phyloP scores from a whole-genome alignment of 2,797 vertebrate genomes.

The Sorex maritimensis region DNA sequence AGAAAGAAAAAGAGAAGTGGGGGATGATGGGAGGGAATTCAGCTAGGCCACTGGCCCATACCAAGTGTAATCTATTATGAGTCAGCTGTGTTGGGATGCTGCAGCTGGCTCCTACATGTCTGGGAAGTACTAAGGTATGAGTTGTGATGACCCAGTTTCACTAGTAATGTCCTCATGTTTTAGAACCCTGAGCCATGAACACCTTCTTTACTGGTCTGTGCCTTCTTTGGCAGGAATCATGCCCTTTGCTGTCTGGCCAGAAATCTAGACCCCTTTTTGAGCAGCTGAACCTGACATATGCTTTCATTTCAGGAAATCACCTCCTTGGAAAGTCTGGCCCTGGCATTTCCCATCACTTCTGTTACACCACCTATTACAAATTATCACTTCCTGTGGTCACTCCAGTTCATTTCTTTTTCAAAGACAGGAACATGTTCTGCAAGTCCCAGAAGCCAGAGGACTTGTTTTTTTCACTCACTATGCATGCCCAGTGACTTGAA shows the following conservation, averaged over 20 bases:
- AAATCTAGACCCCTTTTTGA: neutral
- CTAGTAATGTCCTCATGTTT: neutral
- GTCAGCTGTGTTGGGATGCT: neutral
- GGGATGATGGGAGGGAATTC: neutral
- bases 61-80: neutral
- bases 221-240: neutral
- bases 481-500: slow-evolving; percentile 20
- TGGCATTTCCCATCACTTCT: neutral
- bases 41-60: neutral
- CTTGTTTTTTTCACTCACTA: neutral
- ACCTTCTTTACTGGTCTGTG: neutral
- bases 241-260: neutral
- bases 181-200: rapidly evolving
- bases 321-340: neutral
- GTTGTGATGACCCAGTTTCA: neutral
- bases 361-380: neutral
- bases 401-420: neutral
- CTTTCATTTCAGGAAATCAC: slow-evolving; percentile 18
- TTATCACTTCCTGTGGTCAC: neutral
- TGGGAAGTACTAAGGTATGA: neutral
- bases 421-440: neutral
- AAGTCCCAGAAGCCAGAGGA: neutral
- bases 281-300: neutral
- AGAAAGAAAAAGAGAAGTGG: neutral
- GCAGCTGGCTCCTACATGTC: neutral